Percentiles rank a stretch among this genome's conserved stretches.
Conservation (phyloP, 2,113 vertebrate species). For the Tetrax tetrax region DNA sequence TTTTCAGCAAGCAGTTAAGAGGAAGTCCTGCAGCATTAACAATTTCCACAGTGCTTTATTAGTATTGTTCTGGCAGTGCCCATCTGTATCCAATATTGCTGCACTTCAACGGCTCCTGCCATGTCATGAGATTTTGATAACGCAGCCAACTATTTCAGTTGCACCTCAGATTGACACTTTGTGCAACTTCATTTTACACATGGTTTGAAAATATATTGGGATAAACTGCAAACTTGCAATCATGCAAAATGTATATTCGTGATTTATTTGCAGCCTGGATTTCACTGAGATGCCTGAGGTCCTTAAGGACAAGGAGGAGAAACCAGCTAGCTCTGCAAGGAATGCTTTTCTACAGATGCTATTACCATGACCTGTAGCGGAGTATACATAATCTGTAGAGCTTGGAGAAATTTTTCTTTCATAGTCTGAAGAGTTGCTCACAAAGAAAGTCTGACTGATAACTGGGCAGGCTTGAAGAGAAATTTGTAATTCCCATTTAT, state of each 20-base stretch:
- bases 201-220: background rate
- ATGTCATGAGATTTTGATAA: background rate
- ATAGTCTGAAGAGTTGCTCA: background rate
- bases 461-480: background rate
- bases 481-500: background rate
- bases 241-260: background rate
- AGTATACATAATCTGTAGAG: background rate
- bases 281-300: background rate
- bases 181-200: background rate
- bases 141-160: background rate
- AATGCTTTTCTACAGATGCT: background rate
- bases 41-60: background rate
- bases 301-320: background rate
- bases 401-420: background rate
- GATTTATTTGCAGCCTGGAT: background rate
- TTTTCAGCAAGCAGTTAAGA: background rate
- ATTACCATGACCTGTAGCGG: background rate
- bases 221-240: background rate
- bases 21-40: background rate
- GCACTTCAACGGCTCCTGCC: background rate
- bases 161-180: background rate
- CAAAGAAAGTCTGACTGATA: background rate
- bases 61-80: background rate
- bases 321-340: background rate
- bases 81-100: background rate